phyloP scores from a whole-genome alignment of 2,888 invertebrate species.

The Coenonympha arcania region DNA sequence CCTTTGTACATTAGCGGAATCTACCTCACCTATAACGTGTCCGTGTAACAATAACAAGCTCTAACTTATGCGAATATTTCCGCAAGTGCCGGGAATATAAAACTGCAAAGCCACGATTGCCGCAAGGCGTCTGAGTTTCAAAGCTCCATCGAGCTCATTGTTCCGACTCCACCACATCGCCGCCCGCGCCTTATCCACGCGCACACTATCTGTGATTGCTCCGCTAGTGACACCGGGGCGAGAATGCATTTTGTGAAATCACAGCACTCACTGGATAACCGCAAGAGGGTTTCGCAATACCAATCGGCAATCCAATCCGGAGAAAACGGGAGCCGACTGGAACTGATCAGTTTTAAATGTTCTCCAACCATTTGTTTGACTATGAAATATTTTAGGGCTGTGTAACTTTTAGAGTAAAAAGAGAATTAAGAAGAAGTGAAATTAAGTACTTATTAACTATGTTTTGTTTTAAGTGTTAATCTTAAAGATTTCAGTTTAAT shows the following conservation, averaged over 20 bases:
- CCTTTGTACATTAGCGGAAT: no score
- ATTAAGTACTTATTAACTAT: no score
- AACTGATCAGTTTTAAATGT: neutral
- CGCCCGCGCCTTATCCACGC: neutral
- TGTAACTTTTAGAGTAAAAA: no score
- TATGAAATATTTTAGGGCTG: no score
- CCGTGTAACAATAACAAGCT: slow-evolving; percentile 4
- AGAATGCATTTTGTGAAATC: slow-evolving; percentile 6
- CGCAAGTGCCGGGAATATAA: neutral
- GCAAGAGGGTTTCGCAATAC: neutral
- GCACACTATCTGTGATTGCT: neutral
- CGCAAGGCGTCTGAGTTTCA: slow-evolving; percentile 10
- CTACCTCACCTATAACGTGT: no score
- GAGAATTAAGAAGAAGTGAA: no score
- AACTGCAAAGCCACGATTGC: neutral
- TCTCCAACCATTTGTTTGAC: neutral
- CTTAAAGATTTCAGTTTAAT: no score
- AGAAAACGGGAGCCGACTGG: neutral
- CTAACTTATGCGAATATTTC: neutral
- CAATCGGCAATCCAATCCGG: neutral
- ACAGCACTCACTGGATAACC: slow-evolving; percentile 2
- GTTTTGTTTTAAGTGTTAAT: no score
- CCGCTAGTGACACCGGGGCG: neutral
- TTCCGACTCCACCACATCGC: neutral
- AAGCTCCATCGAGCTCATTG: slow-evolving; percentile 4